A percentile compares a stretch with the other conserved stretches of the same genome.
Conservation (phyloP, 2,888 invertebrate genomes). For the Andrena bucephala region DNA sequence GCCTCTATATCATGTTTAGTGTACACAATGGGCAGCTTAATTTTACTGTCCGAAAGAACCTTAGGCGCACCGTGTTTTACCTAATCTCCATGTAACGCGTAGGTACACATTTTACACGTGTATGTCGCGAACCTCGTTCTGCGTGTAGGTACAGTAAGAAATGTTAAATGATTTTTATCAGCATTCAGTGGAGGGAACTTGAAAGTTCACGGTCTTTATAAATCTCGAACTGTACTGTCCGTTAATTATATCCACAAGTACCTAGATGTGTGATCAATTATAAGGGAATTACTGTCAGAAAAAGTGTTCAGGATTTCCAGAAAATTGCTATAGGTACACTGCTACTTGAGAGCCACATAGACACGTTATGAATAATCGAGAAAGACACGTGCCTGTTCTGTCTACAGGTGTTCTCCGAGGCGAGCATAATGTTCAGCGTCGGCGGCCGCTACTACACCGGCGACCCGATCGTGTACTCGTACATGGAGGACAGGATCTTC, state of each 20-base stretch:
- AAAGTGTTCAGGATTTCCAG: no score
- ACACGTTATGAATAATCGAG: neutral
- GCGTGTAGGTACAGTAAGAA: neutral
- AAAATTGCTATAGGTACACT: no score
- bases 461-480: constrained; percentile 91
- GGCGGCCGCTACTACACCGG: constrained; percentile 92
- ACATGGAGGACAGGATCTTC: constrained; percentile 91
- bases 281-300: no score
- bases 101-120: neutral
- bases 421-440: constrained; percentile 92
- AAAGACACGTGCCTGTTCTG: constrained; percentile 4
- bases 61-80: constrained; percentile 12
- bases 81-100: constrained; percentile 13
- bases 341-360: no score
- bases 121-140: neutral
- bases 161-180: neutral
- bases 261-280: no score
- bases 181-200: neutral
- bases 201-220: neutral
- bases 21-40: constrained; percentile 34
- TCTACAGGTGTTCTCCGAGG: constrained; percentile 92
- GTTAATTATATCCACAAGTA: no score
- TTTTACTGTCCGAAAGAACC: constrained; percentile 32
- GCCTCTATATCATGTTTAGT: constrained; percentile 46
- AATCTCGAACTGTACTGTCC: neutral